Base-by-base conservation (phyloP, 2,888 invertebrate species). In the Neoscelio sp. region DNA sequence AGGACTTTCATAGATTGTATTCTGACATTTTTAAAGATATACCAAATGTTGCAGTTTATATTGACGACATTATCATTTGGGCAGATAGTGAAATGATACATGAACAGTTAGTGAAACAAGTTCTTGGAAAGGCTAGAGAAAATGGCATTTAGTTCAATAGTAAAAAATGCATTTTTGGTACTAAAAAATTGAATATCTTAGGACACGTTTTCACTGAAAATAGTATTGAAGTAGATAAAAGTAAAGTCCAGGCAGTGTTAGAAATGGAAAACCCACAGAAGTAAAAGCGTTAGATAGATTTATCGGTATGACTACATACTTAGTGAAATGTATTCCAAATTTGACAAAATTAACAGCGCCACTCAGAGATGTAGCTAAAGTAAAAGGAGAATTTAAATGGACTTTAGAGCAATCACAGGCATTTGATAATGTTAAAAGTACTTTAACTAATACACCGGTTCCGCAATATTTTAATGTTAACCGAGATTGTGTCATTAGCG, bases 321-420 rank as follows among this genome's bases (percentile, higher is more conserved):
- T 80, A 7, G 33, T 65, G 4, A 82, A 80, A 40, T 80, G 76
- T 42, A 54, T 82, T 2, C 52, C 56, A 5, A 74, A 64, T 2
- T 17, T 80, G 6, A 48, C 82, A 17, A 5, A 28, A 4, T n/a
- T 50, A 1, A 42, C 64, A 38, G 64, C 23, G 2, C 64, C 64
- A n/a, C 17, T 87, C 6, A 68, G 84, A 35, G 60, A 64, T 54
- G 54, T 87, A 12, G 52, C 85, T n/a, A 76, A 82, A 18, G 84
- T 86, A 60, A 62, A 85, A 7, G 7, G 2, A 30, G 8, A 52
- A 8, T 13, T 28, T 5, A 40, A 5, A 0, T 80, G 80, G 80
- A 44, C 6, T 0, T 15, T 23, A n/a, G 58, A 64, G 2, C 80
- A 82, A 4, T 56, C 75, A 1, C 1, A 50, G 8, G 78, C 78